These are phyloP conservation scores for Bombus soroeensis DNA, from an alignment of 1,140 invertebrate species.

Conservation along the genomic window DNA sequence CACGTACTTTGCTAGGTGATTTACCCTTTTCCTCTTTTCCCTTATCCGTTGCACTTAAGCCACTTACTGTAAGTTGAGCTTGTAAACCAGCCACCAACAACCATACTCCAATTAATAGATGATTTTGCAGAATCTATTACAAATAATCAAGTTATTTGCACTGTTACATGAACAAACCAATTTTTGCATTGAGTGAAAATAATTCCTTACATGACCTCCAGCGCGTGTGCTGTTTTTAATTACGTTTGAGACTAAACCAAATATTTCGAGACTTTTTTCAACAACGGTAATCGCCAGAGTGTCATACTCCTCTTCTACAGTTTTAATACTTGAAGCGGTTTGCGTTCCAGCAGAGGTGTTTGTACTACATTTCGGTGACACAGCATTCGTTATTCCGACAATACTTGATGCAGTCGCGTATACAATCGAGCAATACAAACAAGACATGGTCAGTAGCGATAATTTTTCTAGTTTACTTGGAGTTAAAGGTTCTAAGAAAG, in stretches of 20 bases:
- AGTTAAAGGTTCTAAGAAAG: slow-evolving; percentile 93
- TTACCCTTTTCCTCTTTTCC: slow-evolving; percentile 86
- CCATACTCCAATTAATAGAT: slow-evolving; percentile 94
- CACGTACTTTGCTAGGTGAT: slow-evolving; percentile 87
- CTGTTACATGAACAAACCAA: slow-evolving; percentile 11
- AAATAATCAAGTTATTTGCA: neutral
- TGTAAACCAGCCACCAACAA: slow-evolving; percentile 93
- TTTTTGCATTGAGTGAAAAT: neutral
- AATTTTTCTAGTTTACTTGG: slow-evolving; percentile 91
- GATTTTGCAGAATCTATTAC: slow-evolving; percentile 91
- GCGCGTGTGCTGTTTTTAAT: slow-evolving; percentile 93
- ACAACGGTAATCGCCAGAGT: slow-evolving; percentile 87
- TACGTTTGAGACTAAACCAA: slow-evolving; percentile 90
- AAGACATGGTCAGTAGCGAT: slow-evolving; percentile 89
- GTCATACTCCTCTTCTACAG: slow-evolving; percentile 88
- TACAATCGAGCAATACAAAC: slow-evolving; percentile 90
- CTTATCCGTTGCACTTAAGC: slow-evolving; percentile 83
- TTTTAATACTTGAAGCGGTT: slow-evolving; percentile 81
- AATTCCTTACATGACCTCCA: slow-evolving; percentile 90
- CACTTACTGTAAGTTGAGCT: slow-evolving; percentile 85
- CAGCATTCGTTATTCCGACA: slow-evolving; percentile 85
- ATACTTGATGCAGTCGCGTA: slow-evolving; percentile 88
- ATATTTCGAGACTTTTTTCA: slow-evolving; percentile 91
- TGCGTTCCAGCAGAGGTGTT: slow-evolving; percentile 73
- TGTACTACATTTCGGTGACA: slow-evolving; percentile 85